Base-by-base conservation (phyloP, 1,140 invertebrate species). In the Trypoxylus dichotomus region DNA sequence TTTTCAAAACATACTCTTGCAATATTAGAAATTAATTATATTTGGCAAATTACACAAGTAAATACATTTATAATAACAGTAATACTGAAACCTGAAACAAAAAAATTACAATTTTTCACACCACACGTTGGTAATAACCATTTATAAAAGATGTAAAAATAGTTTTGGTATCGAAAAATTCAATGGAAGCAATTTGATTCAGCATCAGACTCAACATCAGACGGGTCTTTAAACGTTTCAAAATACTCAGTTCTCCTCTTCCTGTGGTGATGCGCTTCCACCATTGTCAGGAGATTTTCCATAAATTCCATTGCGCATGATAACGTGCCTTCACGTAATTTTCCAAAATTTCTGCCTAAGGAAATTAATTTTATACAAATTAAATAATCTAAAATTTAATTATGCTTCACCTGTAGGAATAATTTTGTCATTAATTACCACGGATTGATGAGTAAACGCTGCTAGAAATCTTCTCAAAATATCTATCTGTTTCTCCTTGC, bases 391-490 rank as follows among this genome's bases (percentile, higher is more conserved):
- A 25, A 68, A 37, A 37, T 8, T 7, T 47, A 13, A 47, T 42
- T 19, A 19, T 15, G 24, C 11, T 79, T 79, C 32, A 84, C 84
- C 81, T 75, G 87, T 84, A 21, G 92, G 91, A 79, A 90, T 86
- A 63, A 88, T 86, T 41, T 82, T 84, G 29, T 88, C 88, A 72
- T 88, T 87, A 5, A 93, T 89, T 47, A 83, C 82, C 1, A 93
- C 86, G 19, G 85, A 88, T 80, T 93, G 92, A 27, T 94, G 92
- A 1, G 92, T 91, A 2, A 93, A 81, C 5, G 91, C 88, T 3
- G 91, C 91, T 19, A 92, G 85, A 2, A 94, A 83, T 58, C 92
- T 87, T 81, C 90, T 90, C 37, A 93, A 72, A 89, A 88, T 43
- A 88, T 88, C 79, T 89, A 90, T 72, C 87, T 89, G 54, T 74